Conservation (phyloP, 2,888 invertebrate species). For the Leucophora obtusa region DNA sequence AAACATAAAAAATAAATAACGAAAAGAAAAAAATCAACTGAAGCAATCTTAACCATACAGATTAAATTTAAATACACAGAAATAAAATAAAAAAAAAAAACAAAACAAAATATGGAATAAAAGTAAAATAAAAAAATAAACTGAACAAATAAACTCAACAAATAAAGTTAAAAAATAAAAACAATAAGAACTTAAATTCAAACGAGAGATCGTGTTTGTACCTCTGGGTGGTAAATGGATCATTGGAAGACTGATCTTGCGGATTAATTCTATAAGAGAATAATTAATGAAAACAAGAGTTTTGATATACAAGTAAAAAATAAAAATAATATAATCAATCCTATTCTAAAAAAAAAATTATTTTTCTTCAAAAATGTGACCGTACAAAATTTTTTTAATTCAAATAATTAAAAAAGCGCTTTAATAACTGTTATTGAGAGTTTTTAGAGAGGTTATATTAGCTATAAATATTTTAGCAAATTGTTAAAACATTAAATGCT, state of each 20-base stretch:
- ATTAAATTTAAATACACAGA: slow-evolving; percentile 42
- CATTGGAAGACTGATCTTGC: slow-evolving; percentile 77
- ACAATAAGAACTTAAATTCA: slow-evolving; percentile 44
- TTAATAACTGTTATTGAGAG: too few species aligned
- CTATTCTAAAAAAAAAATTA: not conserved
- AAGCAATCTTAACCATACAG: slow-evolving; percentile 13
- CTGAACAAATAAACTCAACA: slow-evolving; percentile 50
- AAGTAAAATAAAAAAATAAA: slow-evolving; percentile 46
- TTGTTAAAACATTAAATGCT: too few species aligned
- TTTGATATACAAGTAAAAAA: slow-evolving; percentile 68
- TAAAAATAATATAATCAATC: slow-evolving; percentile 50
- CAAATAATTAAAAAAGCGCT: too few species aligned
- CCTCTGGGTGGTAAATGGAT: slow-evolving; percentile 64
- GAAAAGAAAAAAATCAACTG: slow-evolving; percentile 27
- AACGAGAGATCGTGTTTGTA: slow-evolving; percentile 59
- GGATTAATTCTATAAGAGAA: slow-evolving; percentile 78
- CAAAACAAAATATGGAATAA: slow-evolving; percentile 24
- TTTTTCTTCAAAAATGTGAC: not conserved
- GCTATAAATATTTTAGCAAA: too few species aligned
- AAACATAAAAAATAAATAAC: slow-evolving; percentile 36
- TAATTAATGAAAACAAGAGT: slow-evolving; percentile 66
- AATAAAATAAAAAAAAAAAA: slow-evolving; percentile 39
- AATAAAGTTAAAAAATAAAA: slow-evolving; percentile 46
- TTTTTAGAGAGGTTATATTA: too few species aligned
- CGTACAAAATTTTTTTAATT: too few species aligned